Evolutionary conservation across 2,113 vertebrate species (phyloP).

Genomic region (Vombatus ursinus): DNA sequence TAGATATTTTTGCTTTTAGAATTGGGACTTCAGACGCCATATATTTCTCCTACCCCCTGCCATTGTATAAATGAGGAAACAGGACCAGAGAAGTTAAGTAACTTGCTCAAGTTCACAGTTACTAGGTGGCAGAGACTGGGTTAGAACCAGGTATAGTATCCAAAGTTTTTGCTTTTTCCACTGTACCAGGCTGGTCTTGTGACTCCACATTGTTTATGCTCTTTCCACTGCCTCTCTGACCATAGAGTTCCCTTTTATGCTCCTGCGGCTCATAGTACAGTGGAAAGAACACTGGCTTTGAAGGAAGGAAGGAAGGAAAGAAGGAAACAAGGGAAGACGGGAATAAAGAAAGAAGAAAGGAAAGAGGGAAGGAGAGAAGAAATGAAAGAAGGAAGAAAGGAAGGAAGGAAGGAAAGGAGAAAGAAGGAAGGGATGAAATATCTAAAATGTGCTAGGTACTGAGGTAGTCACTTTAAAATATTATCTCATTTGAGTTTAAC

Average conservation of each 20-base stretch:
- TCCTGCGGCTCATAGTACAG: neutral
- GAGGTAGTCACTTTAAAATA: neutral
- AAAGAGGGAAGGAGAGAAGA: too few relatives aligned
- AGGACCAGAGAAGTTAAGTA: neutral
- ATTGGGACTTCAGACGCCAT: neutral
- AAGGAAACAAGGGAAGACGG: neutral
- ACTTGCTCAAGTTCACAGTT: neutral
- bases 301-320: neutral
- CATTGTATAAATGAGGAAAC: neutral
- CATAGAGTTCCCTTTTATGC: neutral
- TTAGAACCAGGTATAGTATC: neutral
- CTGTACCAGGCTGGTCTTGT: neutral
- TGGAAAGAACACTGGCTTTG: neutral
- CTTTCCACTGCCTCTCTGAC: neutral
- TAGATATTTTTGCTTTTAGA: neutral
- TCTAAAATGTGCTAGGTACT: neutral
- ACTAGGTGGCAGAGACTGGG: neutral
- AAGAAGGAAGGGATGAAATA: neutral
- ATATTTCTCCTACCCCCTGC: too few relatives aligned
- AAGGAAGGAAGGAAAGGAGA: neutral
- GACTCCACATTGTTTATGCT: neutral
- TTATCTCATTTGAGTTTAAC: neutral
- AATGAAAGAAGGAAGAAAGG: neutral
- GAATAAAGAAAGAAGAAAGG: rapidly evolving
- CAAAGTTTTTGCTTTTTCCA: neutral